Evolutionary conservation across 2,113 vertebrate genomes (phyloP).

Genomic region (Bufo bufo): DNA sequence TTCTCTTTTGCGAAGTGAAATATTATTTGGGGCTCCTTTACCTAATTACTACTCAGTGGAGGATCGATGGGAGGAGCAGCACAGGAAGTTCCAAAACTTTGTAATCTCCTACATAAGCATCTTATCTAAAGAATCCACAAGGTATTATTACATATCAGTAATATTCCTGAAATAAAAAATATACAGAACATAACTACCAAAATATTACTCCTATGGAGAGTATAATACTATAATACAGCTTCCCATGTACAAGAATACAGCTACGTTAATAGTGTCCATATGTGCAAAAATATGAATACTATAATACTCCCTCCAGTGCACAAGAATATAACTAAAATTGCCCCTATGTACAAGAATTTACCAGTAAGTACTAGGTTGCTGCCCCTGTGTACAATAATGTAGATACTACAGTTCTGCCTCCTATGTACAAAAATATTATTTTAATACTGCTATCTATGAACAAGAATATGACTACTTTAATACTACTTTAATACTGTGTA

Average conservation of each 20-base stretch:
- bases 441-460: no score
- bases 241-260: neutral
- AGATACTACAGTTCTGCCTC: neutral
- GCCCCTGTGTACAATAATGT: neutral
- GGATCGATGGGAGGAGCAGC: constrained; percentile 90
- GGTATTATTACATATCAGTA: constrained; percentile 66
- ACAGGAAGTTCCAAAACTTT: constrained; percentile 88
- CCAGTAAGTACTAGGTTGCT: neutral
- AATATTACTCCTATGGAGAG: neutral
- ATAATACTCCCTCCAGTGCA: neutral
- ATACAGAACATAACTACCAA: neutral
- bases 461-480: no score
- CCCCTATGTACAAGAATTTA: neutral
- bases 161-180: neutral
- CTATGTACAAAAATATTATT: neutral
- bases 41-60: constrained; percentile 90
- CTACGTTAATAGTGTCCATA: neutral
- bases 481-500: neutral
- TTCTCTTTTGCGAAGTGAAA: constrained; percentile 89
- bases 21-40: constrained; percentile 91
- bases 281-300: neutral
- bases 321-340: neutral
- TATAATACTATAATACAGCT: neutral
- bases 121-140: constrained; percentile 91
- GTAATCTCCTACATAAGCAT: constrained; percentile 90